phyloP scores from a whole-genome alignment of 1,140 invertebrate species.

The Oryzaephilus surinamensis region DNA sequence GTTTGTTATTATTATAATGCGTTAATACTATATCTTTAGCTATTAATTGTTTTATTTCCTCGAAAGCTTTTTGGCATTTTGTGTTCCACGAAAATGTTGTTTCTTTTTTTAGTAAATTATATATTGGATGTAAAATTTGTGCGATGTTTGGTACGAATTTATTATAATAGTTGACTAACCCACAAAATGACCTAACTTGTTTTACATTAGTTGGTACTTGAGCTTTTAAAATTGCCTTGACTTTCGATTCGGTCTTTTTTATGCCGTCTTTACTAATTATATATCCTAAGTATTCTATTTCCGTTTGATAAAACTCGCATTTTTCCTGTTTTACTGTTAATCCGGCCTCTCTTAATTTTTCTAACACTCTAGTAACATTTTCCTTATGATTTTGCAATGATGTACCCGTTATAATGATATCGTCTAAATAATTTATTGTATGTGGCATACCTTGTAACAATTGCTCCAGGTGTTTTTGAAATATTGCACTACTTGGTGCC shows the following conservation, averaged over 20 bases:
- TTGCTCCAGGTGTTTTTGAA: too few species aligned
- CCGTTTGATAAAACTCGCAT: conserved; percentile 37
- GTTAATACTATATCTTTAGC: conserved; percentile 25
- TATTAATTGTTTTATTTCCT: conserved; percentile 26
- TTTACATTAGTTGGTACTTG: conserved; percentile 31
- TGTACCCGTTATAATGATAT: too few species aligned
- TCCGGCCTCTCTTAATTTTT: conserved; percentile 30
- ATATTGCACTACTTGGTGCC: too few species aligned
- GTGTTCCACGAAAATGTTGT: conserved; percentile 26
- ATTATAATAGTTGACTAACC: conserved; percentile 33
- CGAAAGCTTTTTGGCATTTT: conserved; percentile 23
- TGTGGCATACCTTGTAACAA: too few species aligned
- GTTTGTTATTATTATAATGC: conserved; percentile 25
- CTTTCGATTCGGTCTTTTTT: conserved; percentile 23
- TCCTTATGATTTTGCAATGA: too few species aligned
- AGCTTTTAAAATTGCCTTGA: conserved; percentile 32
- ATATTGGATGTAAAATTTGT: conserved; percentile 14
- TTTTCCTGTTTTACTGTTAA: conserved; percentile 40
- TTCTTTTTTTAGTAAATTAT: conserved; percentile 18
- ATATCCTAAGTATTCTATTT: conserved; percentile 37
- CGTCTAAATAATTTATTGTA: too few species aligned
- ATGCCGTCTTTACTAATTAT: conserved; percentile 25
- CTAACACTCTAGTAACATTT: too few species aligned
- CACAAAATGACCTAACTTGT: conserved; percentile 33
- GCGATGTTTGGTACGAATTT: conserved; percentile 30